These are phyloP conservation scores for Heliocidaris erythrogramma DNA, from an alignment of 35 echinoderm and acorn worm genomes.

Conservation along the genomic window DNA sequence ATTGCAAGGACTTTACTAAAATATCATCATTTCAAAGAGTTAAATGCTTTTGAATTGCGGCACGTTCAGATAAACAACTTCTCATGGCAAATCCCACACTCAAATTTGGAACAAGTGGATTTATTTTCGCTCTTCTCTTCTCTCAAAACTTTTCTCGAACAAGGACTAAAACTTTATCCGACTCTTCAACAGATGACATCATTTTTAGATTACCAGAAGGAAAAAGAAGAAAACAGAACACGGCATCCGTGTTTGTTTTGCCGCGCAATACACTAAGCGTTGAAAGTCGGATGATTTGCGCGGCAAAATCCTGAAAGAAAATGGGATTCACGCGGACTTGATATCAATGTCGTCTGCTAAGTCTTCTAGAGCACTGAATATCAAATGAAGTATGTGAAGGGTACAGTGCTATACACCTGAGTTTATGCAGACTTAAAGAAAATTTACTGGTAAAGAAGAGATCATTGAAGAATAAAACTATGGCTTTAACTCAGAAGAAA, in stretches of 20 bases:
- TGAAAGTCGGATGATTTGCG: constrained; percentile 1
- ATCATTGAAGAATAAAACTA: background rate
- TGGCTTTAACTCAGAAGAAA: background rate
- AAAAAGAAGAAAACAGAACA: background rate
- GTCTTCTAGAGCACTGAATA: background rate
- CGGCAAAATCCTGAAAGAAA: background rate
- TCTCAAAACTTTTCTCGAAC: background rate
- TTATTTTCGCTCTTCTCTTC: background rate
- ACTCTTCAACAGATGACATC: constrained; percentile 2
- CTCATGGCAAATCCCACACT: background rate
- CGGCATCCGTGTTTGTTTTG: background rate
- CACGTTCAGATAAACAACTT: constrained; percentile 12
- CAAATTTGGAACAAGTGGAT: constrained; percentile 8
- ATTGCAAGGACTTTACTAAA: background rate
- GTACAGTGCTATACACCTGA: background rate
- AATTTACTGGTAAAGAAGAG: background rate
- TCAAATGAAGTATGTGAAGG: background rate
- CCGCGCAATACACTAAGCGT: background rate
- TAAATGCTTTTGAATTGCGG: background rate
- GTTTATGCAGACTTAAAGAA: background rate
- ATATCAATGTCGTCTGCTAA: constrained; percentile 17
- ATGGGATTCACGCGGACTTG: background rate
- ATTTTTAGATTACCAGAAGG: background rate
- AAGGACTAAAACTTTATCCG: background rate
- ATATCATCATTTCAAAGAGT: background rate